Evolutionary conservation across 2,113 vertebrate genomes (phyloP), one percentile per base, ranked within the genome.

Genomic region (Ictalurus furcatus): DNA sequence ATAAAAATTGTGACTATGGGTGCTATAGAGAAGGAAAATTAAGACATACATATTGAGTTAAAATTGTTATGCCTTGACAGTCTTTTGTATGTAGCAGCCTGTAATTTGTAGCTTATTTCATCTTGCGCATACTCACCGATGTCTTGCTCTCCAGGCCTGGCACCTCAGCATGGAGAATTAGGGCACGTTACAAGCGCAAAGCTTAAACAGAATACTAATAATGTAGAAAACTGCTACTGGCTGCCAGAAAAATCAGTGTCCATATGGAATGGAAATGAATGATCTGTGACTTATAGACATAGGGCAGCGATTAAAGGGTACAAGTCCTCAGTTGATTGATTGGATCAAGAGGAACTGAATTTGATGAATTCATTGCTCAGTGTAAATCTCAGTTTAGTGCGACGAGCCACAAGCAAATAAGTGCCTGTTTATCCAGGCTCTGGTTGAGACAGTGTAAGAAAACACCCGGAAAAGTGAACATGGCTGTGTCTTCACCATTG

Each of bases 81-180:
- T 71, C 61, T 19, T 91, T 88, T 86, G 52, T 90, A 82, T 91
- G 73, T 71, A 65, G 79, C 34, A 85, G 63, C 59, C 74, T 85
- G 65, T 88, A 89, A 90, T 91, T 90, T 81, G 78, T 86, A 44
- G 89, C 56, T 92, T 90, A 85, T 84, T 80, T 79, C 85, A 86
- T 37, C 83, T 76, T 48, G 67, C 79, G 56, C 83, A 89, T 58
- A 85, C 87, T 89, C 40, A 28, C 23, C 19, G 56, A 56, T 61
- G 54, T 87, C 61, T 91, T 85, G 48, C 25, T 87, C 44, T 86
- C 30, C 40, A 84, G 25, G 73, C 87, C 79, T 76, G 65, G 84
- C 69, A 56, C 82, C 67, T 65, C 69, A 69, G 65, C 86, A 67
- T 88, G 56, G 63, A 81, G 25, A 85, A 82, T 44, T 84, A 88